Percentiles rank a stretch among this genome's conserved stretches.
phyloP scores from a whole-genome alignment of 2,113 vertebrate species.

The Leuciscus idus region DNA sequence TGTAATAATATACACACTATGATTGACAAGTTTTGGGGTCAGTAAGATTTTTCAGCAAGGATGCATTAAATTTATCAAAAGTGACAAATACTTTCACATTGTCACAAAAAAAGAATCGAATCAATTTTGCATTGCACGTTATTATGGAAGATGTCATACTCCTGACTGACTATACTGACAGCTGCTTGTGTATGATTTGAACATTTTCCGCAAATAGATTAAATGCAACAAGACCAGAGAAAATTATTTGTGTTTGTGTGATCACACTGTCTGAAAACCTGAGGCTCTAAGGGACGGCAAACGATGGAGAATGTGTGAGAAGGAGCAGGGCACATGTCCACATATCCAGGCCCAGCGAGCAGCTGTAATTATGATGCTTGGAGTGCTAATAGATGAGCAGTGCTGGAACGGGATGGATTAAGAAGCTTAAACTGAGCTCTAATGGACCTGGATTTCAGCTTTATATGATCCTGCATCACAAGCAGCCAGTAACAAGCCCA shows the following conservation, averaged over 20 bases:
- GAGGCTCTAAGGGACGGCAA: neutral
- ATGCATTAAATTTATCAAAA: too few relatives aligned
- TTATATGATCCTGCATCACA: constrained; percentile 27
- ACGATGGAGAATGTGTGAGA: neutral
- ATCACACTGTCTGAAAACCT: neutral
- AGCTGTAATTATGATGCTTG: constrained; percentile 56
- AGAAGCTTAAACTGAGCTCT: constrained; percentile 32
- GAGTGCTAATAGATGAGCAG: constrained; percentile 49
- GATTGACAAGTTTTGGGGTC: too few relatives aligned
- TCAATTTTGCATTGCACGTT: neutral
- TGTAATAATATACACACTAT: too few relatives aligned
- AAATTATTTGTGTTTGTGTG: neutral
- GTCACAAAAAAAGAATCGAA: too few relatives aligned
- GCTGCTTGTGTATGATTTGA: neutral
- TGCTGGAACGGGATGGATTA: constrained; percentile 36
- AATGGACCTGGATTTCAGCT: constrained; percentile 38
- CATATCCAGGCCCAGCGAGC: constrained; percentile 44
- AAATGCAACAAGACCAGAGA: neutral
- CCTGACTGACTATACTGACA: neutral
- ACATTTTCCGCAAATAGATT: neutral
- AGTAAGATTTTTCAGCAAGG: too few relatives aligned
- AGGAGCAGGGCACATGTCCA: constrained; percentile 1
- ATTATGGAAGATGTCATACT: neutral
- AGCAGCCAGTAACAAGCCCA: constrained; percentile 21
- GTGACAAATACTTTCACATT: too few relatives aligned